Evolutionary conservation across 1,140 invertebrate genomes (phyloP), one percentile per base, ranked within the genome.

Genomic region (Leptoteleia sp.): DNA sequence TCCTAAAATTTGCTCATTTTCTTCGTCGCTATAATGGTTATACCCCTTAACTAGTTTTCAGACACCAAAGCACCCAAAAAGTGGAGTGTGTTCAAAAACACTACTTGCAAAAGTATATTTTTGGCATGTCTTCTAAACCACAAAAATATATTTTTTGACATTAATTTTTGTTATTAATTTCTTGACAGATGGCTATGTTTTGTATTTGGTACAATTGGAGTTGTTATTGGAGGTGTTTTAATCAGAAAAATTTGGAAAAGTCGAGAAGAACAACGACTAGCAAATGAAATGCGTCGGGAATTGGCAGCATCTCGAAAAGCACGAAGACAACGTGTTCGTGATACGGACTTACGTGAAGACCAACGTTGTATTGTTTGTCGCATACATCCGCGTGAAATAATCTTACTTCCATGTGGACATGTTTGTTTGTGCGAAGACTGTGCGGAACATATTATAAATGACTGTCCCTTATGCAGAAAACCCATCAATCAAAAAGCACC

Each of bases 371-470:
- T 95, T 8, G 93, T 95, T n/a, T 95, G 94, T 86, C 90, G 91
- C 9, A 91, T 91, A 48, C 94, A 95, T 89, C 94, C 94, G 5
- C 93, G 93, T 80, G 94, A 95, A 93, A 93, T 96, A 12, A 95
- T 96, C 80, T 82, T 96, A 29, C 84, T 96, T 54, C 94, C 94
- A 0, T 96, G 95, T 85, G 95, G 95, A 0, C 95, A 96, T 84
- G 94, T 96, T 0, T 95, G 94, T 72, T 85, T 96, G 27, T 96
- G 95, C 82, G 94, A 95, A 88, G 94, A 96, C 84, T 96, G 95
- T 83, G 91, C 93, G 1, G 91, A 92, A 48, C 91, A 92, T 79
- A 94, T 95, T 47, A 88, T 84, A 9, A 87, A 90, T 45, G 84
- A 85, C 31, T 96, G 95, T 83, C 95, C 95, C 3, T 90, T 96